These are phyloP conservation scores for Picus viridis DNA, from an alignment of 2,797 vertebrate genomes.

Conservation along the genomic window DNA sequence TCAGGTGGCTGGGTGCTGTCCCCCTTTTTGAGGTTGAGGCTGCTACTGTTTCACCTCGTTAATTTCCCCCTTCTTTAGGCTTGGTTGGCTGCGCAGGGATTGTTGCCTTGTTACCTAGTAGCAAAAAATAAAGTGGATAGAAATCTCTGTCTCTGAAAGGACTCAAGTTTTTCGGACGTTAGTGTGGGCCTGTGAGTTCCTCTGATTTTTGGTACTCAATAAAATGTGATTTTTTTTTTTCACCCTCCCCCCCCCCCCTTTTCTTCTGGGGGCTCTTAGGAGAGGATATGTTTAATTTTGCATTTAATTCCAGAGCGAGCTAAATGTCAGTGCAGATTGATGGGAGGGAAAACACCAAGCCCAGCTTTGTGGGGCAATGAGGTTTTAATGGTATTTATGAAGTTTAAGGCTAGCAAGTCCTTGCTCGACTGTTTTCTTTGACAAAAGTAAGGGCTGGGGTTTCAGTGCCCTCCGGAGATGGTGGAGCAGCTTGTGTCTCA, in stretches of 20 bases:
- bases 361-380: not conserved
- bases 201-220: not conserved
- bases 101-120: not conserved
- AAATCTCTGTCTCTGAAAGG: not conserved
- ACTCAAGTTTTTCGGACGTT: not conserved
- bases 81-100: not conserved
- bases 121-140: not conserved
- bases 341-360: not conserved
- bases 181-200: not conserved
- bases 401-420: not conserved
- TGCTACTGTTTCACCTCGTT: conserved; percentile 19
- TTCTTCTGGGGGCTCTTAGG: not conserved
- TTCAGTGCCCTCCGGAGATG: not conserved
- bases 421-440: not conserved
- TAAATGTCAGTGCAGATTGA: not conserved
- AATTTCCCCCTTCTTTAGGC: conserved; percentile 10
- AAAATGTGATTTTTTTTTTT: not conserved
- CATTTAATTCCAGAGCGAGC: not conserved
- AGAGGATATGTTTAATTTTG: not conserved
- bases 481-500: not conserved
- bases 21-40: not conserved
- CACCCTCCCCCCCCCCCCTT: not conserved
- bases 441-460: not conserved
- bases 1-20: not conserved
- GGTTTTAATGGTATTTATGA: conserved; percentile 4